Percentiles rank a stretch among this genome's conserved stretches.
These are phyloP conservation scores for Orthonychiurus folsomi DNA, from an alignment of 2,888 invertebrate genomes.

Conservation along the genomic window DNA sequence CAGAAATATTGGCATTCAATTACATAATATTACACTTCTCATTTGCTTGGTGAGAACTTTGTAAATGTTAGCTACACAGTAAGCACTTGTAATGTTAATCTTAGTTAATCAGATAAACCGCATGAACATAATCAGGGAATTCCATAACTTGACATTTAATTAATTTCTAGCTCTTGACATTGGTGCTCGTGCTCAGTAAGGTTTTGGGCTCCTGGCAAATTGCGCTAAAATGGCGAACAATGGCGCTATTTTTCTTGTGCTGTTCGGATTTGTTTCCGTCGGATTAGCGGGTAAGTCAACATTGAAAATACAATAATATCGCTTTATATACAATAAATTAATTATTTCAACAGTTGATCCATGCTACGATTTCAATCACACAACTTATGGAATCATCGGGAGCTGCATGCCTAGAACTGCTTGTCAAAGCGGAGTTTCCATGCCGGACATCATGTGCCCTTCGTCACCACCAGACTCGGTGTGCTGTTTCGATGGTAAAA, in stretches of 20 bases:
- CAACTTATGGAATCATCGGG: constrained; percentile 15
- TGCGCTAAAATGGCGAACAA: not conserved
- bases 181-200: too few species aligned
- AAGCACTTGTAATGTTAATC: too few species aligned
- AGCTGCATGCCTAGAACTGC: constrained; percentile 21
- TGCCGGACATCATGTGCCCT: constrained; percentile 17
- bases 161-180: too few species aligned
- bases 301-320: not conserved
- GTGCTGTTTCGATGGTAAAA: constrained; percentile 28
- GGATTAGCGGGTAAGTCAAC: not conserved
- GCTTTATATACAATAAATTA: too few species aligned
- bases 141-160: too few species aligned
- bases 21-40: too few species aligned
- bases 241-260: not conserved
- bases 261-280: not conserved
- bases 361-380: constrained; percentile 17
- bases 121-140: too few species aligned
- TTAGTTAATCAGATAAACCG: too few species aligned
- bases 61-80: too few species aligned
- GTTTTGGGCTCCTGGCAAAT: too few species aligned
- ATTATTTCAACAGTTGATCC: constrained; percentile 20
- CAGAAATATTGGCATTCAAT: too few species aligned
- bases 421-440: constrained; percentile 15
- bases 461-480: constrained; percentile 20
- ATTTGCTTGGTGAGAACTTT: too few species aligned